These are phyloP conservation scores for Astreopora myriophthalma DNA, from an alignment of 64 coral and sea anemone species.

Conservation along the genomic window DNA sequence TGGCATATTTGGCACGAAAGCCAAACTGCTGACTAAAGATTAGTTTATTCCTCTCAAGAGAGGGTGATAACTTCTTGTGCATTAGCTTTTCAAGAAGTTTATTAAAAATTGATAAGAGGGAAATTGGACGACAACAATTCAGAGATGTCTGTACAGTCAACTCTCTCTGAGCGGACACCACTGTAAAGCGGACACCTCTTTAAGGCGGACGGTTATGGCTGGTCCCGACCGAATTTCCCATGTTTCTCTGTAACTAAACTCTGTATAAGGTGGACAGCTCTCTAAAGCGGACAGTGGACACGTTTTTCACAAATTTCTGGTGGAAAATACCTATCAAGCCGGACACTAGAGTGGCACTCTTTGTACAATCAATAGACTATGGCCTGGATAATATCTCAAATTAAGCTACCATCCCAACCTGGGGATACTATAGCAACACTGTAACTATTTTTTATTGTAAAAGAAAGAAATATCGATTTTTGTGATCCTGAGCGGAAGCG, in stretches of 20 bases:
- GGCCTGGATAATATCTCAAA: background rate
- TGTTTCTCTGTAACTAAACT: too few species aligned
- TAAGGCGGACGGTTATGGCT: background rate
- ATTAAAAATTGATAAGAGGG: constrained; percentile 8
- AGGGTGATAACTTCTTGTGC: background rate
- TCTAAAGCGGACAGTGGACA: too few species aligned
- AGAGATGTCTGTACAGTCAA: background rate
- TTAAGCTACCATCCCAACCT: background rate
- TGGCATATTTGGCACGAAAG: constrained; percentile 24
- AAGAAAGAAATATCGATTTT: background rate
- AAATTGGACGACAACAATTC: background rate
- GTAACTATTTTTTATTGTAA: background rate
- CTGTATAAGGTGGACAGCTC: too few species aligned
- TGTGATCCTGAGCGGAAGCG: background rate
- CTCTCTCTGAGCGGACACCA: background rate
- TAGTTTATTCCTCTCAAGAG: background rate
- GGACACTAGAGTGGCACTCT: background rate
- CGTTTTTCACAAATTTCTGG: background rate
- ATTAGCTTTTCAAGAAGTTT: constrained; percentile 14
- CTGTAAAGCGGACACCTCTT: background rate
- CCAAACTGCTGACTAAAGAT: background rate
- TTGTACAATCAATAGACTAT: background rate
- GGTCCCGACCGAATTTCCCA: too few species aligned
- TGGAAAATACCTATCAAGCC: background rate
- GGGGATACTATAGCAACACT: background rate